Evolutionary conservation across 53 echinoderm and acorn worm genomes (phyloP).

Genomic region (Holothuria scabra): DNA sequence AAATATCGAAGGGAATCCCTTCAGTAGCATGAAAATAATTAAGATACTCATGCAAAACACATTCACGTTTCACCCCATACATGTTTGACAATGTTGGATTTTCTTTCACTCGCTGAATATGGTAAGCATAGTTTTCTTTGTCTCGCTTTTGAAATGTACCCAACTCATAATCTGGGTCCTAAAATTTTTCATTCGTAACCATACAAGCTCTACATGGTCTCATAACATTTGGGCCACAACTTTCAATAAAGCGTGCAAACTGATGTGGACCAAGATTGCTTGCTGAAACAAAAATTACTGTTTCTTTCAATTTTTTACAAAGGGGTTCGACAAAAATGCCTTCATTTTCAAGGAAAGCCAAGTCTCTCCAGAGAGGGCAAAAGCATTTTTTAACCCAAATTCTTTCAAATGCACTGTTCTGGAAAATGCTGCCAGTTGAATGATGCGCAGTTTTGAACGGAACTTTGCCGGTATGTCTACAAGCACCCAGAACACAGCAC

Average conservation of each 20-base stretch:
- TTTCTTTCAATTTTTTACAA: not conserved
- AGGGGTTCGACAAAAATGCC: not conserved
- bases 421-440: not conserved
- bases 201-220: slow-evolving; percentile 16
- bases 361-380: not conserved
- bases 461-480: slow-evolving; percentile 4
- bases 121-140: slow-evolving; percentile 19
- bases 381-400: not conserved
- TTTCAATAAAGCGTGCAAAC: slow-evolving; percentile 1
- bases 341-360: not conserved
- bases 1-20: slow-evolving; percentile 1
- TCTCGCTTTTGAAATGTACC: slow-evolving; percentile 1
- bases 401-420: not conserved
- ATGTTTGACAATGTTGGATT: not conserved
- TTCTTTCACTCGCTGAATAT: slow-evolving; percentile 1
- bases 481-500: slow-evolving; percentile 3
- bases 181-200: not conserved
- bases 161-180: not conserved
- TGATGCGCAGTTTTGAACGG: slow-evolving; percentile 1
- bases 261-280: slow-evolving; percentile 9
- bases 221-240: not conserved
- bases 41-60: slow-evolving; percentile 8
- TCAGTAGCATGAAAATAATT: not conserved
- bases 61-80: slow-evolving; percentile 5
- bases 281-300: not conserved